Evolutionary conservation across 2,888 invertebrate species (phyloP).

Genomic region (Caenorhabditis sp.): DNA sequence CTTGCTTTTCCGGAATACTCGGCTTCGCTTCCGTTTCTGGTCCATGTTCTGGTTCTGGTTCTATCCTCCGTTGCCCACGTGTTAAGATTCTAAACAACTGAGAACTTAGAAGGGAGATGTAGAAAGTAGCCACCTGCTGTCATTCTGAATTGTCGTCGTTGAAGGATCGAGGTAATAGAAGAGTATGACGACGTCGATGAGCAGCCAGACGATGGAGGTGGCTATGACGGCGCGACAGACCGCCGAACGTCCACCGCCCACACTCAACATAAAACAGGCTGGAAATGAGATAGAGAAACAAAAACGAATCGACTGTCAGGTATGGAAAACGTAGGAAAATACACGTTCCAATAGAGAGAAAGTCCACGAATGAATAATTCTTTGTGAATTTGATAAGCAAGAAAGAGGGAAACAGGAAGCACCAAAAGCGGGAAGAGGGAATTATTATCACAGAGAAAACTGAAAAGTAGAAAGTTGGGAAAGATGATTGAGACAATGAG

Average conservation of each 20-base stretch:
- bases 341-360: neutral
- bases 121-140: constrained; percentile 29
- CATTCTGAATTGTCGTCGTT: constrained; percentile 21
- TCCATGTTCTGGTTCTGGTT: constrained; percentile 3
- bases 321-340: neutral
- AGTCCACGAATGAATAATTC: neutral
- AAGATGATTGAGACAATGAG: constrained; percentile 29
- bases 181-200: constrained; percentile 75
- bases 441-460: constrained; percentile 46
- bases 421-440: constrained; percentile 12
- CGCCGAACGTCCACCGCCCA: constrained; percentile 68
- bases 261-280: constrained; percentile 31
- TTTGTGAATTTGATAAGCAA: constrained; percentile 4
- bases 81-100: constrained; percentile 39
- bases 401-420: neutral
- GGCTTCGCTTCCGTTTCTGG: neutral
- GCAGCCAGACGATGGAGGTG: constrained; percentile 78
- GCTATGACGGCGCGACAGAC: constrained; percentile 77
- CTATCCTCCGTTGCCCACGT: constrained; percentile 43
- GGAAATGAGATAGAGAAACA: neutral
- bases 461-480: constrained; percentile 17
- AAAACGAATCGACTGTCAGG: neutral
- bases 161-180: constrained; percentile 76
- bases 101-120: neutral
- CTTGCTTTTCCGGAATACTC: constrained; percentile 9